Base-by-base conservation (phyloP, 2,797 vertebrate genomes). In the Anguilla marmorata region DNA sequence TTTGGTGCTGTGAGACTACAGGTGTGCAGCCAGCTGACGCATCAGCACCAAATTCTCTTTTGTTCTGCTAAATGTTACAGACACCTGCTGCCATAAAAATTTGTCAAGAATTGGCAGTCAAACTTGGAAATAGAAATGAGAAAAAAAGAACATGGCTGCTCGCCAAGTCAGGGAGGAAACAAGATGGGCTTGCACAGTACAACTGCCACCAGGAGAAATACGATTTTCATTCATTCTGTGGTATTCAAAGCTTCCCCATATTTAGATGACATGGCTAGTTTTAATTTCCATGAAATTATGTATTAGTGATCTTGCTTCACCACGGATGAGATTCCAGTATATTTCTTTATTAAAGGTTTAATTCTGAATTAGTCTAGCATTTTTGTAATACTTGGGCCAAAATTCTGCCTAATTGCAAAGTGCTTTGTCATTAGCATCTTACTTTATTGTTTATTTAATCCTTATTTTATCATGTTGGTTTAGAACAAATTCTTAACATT, bases 31-130 rank as follows among this genome's bases (percentile, higher is more conserved):
- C 74, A 76, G 74, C 74, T 76, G 74, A 76, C 41, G 14, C 74
- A 76, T 76, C 37, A 41, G 74, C 74, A 76, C 74, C 74, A 76
- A 41, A 76, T 33, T 21, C 37, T n/a, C 74, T 41, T 76, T 76
- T 76, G 74, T 76, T 76, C 74, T 16, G 14, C 33, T 76, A 76
- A 76, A 14, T 41, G 74, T 19, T 76, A 76, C 30, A 41, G 74
- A 76, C 74, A 76, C 74, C 74, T 76, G 30, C 74, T 76, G 74
- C 74, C 33, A 41, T 76, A 33, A 76, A 11, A 76, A 76, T 76
- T 19, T 72, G n/a, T 72, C 27, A 72, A 27, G 27, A 72, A 72
- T 72, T 76, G 74, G 74, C 74, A 76, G 37, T 76, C 9, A 16
- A 76, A 76, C 74, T 76, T 76, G 30, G 33, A 76, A 76, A 19